phyloP scores from a whole-genome alignment of 2,113 vertebrate genomes.

The Taxidea taxus region DNA sequence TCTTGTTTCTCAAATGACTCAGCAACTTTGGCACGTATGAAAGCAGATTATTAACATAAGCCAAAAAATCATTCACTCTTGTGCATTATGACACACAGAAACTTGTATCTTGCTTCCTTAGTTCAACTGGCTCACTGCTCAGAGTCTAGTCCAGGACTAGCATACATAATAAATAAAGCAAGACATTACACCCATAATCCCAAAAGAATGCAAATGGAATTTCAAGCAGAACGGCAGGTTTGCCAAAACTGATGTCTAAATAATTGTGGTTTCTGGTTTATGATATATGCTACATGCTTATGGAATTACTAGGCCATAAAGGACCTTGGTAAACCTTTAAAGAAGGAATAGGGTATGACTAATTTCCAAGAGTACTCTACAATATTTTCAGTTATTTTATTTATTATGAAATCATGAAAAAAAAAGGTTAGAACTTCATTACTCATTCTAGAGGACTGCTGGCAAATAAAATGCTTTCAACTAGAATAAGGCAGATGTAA shows the following conservation, averaged over 20 bases:
- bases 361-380: background rate
- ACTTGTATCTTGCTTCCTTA: background rate
- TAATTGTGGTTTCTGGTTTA: background rate
- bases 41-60: background rate
- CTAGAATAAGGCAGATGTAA: background rate
- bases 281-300: background rate
- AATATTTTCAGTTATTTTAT: slow-evolving; percentile 1
- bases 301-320: slow-evolving; percentile 14
- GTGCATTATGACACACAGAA: background rate
- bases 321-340: background rate
- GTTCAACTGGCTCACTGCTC: background rate
- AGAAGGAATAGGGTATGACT: background rate
- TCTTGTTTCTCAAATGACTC: background rate
- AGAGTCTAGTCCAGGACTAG: background rate
- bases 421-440: background rate
- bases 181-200: background rate
- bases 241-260: background rate
- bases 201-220: background rate
- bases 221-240: background rate
- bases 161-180: background rate
- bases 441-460: background rate
- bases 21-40: background rate
- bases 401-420: slow-evolving; percentile 6
- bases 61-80: background rate
- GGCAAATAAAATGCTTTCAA: background rate